Evolutionary conservation across 2,113 vertebrate genomes (phyloP).

Genomic region (Gymnarchus niloticus): DNA sequence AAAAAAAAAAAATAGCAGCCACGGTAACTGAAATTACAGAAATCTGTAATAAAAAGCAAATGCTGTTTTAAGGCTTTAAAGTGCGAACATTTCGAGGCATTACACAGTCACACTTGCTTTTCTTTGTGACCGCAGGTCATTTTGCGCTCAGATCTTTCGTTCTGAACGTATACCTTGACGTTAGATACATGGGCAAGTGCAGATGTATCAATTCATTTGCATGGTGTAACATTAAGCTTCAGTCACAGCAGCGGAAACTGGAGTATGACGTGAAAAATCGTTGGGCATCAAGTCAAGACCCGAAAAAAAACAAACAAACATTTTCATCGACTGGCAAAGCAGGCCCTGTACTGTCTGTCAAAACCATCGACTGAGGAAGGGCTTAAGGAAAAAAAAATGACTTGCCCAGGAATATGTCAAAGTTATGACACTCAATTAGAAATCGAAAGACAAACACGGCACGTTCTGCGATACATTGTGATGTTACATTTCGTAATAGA

Average conservation of each 20-base stretch:
- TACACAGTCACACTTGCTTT: background rate
- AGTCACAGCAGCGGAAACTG: background rate
- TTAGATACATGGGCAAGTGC: background rate
- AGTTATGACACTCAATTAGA: background rate
- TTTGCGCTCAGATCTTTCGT: background rate
- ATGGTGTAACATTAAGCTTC: background rate
- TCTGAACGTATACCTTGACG: background rate
- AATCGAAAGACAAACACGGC: no score
- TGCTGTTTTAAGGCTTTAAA: background rate
- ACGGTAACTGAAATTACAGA: background rate
- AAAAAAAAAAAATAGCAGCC: background rate
- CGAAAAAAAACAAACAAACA: background rate
- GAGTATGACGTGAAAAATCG: background rate
- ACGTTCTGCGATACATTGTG: no score
- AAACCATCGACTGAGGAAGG: background rate
- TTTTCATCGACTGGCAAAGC: background rate
- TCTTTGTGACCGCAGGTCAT: background rate
- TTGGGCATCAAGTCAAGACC: background rate
- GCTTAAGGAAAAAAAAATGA: background rate
- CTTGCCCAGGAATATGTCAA: background rate
- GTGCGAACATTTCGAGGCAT: background rate
- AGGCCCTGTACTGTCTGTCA: background rate
- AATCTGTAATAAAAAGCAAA: constrained; percentile 15
- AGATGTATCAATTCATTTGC: constrained; percentile 7
- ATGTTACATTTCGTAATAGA: no score